A percentile compares a stretch with the other conserved stretches of the same genome.
phyloP scores from a whole-genome alignment of 2,888 invertebrate species.

The Drosophila borborema region DNA sequence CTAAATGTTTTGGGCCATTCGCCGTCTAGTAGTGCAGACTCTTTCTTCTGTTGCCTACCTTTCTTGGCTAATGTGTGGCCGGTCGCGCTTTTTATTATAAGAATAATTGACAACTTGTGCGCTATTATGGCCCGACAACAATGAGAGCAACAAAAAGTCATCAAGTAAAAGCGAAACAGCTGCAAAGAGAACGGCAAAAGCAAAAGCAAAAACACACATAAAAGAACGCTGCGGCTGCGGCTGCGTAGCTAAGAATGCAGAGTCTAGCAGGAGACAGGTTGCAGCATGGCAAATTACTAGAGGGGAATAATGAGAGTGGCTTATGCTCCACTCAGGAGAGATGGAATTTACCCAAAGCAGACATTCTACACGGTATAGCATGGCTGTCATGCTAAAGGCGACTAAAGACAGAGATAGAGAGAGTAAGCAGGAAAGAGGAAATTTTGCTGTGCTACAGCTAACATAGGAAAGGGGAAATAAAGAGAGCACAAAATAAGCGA shows the following conservation, averaged over 20 bases:
- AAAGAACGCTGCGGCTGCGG: conserved; percentile 9
- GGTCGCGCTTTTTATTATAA: conserved; percentile 63
- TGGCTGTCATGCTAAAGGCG: neutral
- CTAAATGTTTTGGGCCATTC: conserved; percentile 63
- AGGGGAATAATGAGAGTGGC: neutral
- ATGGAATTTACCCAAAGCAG: neutral
- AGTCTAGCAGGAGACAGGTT: neutral
- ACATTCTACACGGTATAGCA: neutral
- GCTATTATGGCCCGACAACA: conserved; percentile 62
- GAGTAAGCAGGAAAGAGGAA: neutral
- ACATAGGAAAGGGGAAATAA: too few species aligned
- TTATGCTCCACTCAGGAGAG: neutral
- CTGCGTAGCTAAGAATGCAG: conserved; percentile 21
- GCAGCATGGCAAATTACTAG: neutral
- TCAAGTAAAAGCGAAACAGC: conserved; percentile 63
- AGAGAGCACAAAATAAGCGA: conserved; percentile 13
- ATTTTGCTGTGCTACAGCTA: neutral
- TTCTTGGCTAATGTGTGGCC: conserved; percentile 42
- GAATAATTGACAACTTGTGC: conserved; percentile 77
- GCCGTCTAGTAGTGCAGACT: conserved; percentile 5
- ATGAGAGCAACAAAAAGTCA: conserved; percentile 60
- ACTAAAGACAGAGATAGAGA: neutral
- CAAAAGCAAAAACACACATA: conserved; percentile 8
- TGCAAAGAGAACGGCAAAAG: conserved; percentile 25
- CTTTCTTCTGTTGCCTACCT: conserved; percentile 9